A percentile compares a stretch with the other conserved stretches of the same genome.
phyloP scores from a whole-genome alignment of 2,113 vertebrate species.

The Toxostoma redivivum region DNA sequence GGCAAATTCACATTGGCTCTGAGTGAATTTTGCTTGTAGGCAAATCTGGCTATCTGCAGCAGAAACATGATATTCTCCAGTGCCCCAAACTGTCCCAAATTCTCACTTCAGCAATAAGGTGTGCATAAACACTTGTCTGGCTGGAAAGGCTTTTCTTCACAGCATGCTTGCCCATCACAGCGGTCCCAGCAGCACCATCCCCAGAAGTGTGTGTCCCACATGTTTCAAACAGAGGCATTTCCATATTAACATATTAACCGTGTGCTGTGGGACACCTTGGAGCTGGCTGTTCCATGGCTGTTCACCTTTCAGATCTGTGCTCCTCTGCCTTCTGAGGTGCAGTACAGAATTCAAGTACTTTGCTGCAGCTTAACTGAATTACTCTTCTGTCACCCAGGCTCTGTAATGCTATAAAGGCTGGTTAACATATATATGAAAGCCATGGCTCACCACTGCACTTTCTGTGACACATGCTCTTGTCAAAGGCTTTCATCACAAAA shows the following conservation, averaged over 20 bases:
- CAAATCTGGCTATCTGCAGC: background rate
- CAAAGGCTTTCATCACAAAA: slow-evolving; percentile 4
- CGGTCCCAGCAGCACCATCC: rapidly evolving
- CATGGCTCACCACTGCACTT: slow-evolving; percentile 7
- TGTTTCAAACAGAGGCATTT: background rate
- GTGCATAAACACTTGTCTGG: background rate
- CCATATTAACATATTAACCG: rapidly evolving
- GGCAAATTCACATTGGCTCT: background rate
- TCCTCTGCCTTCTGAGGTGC: background rate
- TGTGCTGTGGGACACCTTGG: background rate
- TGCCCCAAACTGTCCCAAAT: background rate
- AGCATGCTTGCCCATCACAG: background rate
- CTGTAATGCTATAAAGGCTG: background rate
- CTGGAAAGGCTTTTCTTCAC: background rate
- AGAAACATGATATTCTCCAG: background rate
- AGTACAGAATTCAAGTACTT: background rate
- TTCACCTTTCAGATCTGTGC: background rate
- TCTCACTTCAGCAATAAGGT: background rate
- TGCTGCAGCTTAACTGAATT: background rate
- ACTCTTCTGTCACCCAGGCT: background rate
- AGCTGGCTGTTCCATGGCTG: background rate
- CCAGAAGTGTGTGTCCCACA: background rate
- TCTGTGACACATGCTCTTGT: background rate
- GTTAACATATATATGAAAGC: slow-evolving; percentile 58
- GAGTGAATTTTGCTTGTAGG: background rate